These are phyloP conservation scores for Xanthorhoe spadicearia DNA, from an alignment of 2,888 invertebrate species.

Conservation along the genomic window DNA sequence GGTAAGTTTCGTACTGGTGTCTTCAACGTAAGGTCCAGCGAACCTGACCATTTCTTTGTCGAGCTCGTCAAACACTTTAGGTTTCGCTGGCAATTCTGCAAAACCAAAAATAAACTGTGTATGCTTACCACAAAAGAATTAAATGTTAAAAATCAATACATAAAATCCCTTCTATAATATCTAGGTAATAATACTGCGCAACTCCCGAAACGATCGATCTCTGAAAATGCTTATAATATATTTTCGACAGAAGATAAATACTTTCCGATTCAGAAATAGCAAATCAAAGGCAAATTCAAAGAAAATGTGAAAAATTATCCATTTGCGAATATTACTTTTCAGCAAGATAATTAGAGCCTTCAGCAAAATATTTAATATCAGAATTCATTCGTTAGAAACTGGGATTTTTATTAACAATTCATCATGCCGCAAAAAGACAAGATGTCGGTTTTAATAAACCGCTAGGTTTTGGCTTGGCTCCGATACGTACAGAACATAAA, in stretches of 20 bases:
- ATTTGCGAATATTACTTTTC: constrained; percentile 14
- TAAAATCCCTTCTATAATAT: background rate
- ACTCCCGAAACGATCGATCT: background rate
- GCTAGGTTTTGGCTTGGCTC: constrained; percentile 64
- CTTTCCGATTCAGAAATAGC: background rate
- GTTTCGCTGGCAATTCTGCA: constrained; percentile 90
- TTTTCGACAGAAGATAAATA: background rate
- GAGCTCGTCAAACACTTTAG: constrained; percentile 88
- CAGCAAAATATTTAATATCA: constrained; percentile 17
- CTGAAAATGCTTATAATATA: background rate
- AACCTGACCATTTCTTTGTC: constrained; percentile 86
- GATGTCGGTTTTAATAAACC: constrained; percentile 57
- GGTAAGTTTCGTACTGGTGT: constrained; percentile 88
- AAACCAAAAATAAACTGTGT: constrained; percentile 43
- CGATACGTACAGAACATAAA: constrained; percentile 60
- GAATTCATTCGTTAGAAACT: constrained; percentile 15
- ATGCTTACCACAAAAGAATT: no score
- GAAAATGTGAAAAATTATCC: constrained; percentile 14
- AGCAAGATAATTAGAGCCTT: constrained; percentile 18
- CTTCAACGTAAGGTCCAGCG: constrained; percentile 91
- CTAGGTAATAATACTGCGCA: background rate
- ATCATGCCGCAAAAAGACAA: constrained; percentile 50
- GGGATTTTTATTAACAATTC: constrained; percentile 16
- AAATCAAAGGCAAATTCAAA: background rate
- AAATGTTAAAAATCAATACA: background rate